A percentile compares a stretch with the other conserved stretches of the same genome.
These are phyloP conservation scores for Chiloscyllium plagiosum DNA, from an alignment of 2,113 vertebrate genomes.

Conservation along the genomic window DNA sequence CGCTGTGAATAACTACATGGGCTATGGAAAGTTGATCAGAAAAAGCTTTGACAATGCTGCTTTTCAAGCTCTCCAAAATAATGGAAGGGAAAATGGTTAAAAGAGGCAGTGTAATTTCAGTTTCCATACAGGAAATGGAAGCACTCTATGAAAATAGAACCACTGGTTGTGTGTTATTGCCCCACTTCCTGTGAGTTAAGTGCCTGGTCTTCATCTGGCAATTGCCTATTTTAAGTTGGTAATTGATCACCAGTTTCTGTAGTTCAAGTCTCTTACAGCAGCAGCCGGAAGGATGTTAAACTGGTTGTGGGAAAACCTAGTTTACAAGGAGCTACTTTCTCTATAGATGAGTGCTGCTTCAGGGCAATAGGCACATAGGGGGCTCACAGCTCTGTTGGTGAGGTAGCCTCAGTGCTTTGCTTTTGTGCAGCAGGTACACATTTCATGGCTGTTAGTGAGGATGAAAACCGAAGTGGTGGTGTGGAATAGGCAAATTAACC, in stretches of 20 bases:
- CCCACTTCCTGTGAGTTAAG: neutral
- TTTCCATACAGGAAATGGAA: neutral
- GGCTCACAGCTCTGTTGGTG: no score
- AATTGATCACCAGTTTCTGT: neutral
- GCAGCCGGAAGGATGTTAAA: neutral
- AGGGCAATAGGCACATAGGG: neutral
- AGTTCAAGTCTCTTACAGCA: neutral
- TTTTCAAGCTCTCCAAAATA: neutral
- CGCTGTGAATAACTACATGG: neutral
- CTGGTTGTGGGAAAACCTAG: neutral
- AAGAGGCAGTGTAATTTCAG: neutral
- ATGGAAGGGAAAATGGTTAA: neutral
- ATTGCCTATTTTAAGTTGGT: neutral
- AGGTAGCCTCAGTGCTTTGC: neutral
- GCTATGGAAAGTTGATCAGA: neutral
- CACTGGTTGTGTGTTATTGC: neutral
- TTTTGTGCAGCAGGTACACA: neutral
- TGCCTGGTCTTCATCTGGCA: neutral
- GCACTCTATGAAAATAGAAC: neutral
- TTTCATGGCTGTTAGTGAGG: neutral
- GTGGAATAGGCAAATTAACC: neutral
- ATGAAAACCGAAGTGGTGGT: neutral
- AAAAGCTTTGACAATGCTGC: neutral
- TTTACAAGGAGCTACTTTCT: neutral
- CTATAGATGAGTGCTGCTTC: neutral